Percentiles rank a stretch among this genome's conserved stretches.
phyloP scores from a whole-genome alignment of 2,888 invertebrate species.

The Agrochola litura region DNA sequence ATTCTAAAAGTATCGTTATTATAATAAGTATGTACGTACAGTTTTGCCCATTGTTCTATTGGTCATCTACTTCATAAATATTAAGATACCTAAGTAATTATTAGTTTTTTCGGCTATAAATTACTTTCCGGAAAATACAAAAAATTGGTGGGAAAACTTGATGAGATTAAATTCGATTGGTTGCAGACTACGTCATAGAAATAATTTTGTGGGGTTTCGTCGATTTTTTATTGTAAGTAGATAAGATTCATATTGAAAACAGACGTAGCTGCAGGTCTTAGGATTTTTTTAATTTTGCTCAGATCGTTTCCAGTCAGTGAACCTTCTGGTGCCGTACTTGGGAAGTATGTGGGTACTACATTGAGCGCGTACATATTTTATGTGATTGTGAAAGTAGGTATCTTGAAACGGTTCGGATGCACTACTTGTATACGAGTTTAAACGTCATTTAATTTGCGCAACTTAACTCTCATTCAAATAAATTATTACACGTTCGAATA shows the following conservation, averaged over 20 bases:
- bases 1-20: neutral
- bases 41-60: slow-evolving; percentile 10
- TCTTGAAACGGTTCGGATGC: slow-evolving; percentile 33
- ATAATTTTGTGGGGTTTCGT: neutral
- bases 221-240: neutral
- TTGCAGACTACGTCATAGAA: neutral
- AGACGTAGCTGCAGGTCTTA: neutral
- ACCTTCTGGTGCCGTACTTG: slow-evolving; percentile 2
- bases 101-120: neutral
- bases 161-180: neutral
- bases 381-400: slow-evolving; percentile 46
- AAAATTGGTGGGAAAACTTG: neutral
- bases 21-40: neutral
- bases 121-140: neutral
- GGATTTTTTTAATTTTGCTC: neutral
- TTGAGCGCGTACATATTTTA: slow-evolving; percentile 34
- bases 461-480: no score
- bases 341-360: slow-evolving; percentile 9
- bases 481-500: neutral
- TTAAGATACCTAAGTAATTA: neutral
- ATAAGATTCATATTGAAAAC: neutral
- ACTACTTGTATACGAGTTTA: slow-evolving; percentile 13
- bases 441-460: slow-evolving; percentile 24
- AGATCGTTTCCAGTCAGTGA: neutral
- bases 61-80: neutral